A percentile compares a stretch with the other conserved stretches of the same genome.
These are phyloP conservation scores for Sarcophaga bullata DNA, from an alignment of 1,140 invertebrate species.

Conservation along the genomic window DNA sequence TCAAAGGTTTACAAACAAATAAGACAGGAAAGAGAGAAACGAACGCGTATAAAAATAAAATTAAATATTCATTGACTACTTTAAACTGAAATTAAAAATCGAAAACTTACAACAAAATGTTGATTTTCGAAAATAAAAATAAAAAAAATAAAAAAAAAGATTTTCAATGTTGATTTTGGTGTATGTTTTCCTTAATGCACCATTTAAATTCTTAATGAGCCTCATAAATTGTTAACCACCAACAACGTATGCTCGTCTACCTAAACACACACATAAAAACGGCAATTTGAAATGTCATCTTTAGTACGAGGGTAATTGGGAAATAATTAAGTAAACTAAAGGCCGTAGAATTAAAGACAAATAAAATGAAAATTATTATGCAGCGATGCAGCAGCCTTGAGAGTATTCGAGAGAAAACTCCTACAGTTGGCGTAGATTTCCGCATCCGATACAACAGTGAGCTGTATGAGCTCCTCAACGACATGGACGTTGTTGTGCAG, in stretches of 20 bases:
- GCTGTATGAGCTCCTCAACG: too few species aligned
- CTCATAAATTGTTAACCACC: slow-evolving; percentile 14
- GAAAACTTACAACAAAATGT: neutral
- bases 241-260: neutral
- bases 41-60: neutral
- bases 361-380: too few species aligned
- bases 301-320: neutral
- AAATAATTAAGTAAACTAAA: too few species aligned
- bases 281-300: neutral
- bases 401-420: too few species aligned
- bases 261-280: neutral
- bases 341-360: too few species aligned
- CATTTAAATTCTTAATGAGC: slow-evolving; percentile 26
- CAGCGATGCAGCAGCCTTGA: too few species aligned
- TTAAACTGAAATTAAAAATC: slow-evolving; percentile 11
- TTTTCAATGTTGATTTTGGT: slow-evolving; percentile 7
- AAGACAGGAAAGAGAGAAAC: neutral
- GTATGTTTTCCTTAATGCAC: neutral
- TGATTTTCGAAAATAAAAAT: neutral
- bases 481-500: too few species aligned
- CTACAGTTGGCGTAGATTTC: too few species aligned
- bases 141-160: too few species aligned
- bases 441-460: too few species aligned
- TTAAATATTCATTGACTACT: slow-evolving; percentile 27
- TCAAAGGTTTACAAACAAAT: neutral